These are phyloP conservation scores for Acanthornis magna DNA, from an alignment of 2,797 vertebrate species.

Conservation along the genomic window DNA sequence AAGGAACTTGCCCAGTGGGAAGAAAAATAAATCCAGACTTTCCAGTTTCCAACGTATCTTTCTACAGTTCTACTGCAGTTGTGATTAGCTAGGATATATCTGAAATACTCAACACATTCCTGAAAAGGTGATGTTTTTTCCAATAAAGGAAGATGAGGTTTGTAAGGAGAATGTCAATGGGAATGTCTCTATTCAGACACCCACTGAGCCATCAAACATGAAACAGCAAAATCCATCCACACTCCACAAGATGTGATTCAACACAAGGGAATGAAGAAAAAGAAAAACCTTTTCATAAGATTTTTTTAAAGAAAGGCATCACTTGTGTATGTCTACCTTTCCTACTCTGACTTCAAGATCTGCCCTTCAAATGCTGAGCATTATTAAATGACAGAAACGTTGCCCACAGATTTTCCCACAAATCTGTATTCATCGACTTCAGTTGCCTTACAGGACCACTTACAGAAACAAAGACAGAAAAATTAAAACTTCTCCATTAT, in stretches of 20 bases:
- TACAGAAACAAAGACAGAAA: not conserved
- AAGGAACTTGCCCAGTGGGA: not conserved
- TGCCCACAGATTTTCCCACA: not conserved
- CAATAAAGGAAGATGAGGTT: not conserved
- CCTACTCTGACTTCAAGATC: not conserved
- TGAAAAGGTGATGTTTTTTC: not conserved
- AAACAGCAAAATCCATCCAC: not conserved
- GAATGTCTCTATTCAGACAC: not conserved
- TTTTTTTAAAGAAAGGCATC: not conserved
- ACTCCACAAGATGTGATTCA: not conserved
- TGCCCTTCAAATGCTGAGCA: not conserved
- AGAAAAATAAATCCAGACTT: constrained; percentile 19
- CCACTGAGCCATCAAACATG: not conserved
- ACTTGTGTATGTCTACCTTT: not conserved
- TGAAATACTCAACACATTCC: not conserved
- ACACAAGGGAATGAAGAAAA: not conserved
- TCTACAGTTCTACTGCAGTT: not conserved
- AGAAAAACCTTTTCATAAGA: not conserved
- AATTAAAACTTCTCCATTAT: not conserved
- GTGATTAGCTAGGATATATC: not conserved
- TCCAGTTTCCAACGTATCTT: not conserved
- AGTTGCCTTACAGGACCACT: not conserved
- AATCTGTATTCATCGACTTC: not conserved
- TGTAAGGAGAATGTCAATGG: not conserved
- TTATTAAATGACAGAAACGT: not conserved